Evolutionary conservation across 2,888 invertebrate species (phyloP), one percentile per base, ranked within the genome.

Genomic region (Actias luna): DNA sequence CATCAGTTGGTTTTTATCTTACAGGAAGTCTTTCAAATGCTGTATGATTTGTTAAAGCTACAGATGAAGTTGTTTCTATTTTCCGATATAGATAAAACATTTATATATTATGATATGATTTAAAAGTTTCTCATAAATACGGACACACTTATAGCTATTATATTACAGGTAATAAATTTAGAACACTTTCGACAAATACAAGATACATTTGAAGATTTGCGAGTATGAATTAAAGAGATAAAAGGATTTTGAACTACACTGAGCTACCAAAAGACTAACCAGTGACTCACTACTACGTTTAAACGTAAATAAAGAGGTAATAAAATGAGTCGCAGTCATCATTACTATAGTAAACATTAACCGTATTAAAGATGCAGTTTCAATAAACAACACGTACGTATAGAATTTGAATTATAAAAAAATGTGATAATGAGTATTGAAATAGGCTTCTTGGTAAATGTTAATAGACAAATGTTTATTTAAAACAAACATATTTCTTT

Each of bases 261-360:
- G 29, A 55, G 29, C 29, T 29, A n/a, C 29, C 16, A n/a, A 55
- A 55, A 55, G 27, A 55, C n/a, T 55, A 55, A 55, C 27, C 29
- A 55, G n/a, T 55, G 55, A 55, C 7, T 55, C 55, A 55, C 29
- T 55, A 55, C 55, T 55, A 55, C 55, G 55, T 29, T 55, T 29
- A 55, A n/a, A 55, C 29, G 55, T 55, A 55, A 55, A 55, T 55
- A 55, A 16, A 29, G 29, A 27, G 29, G 55, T 29, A 55, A 55
- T 55, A 55, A 55, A 55, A 55, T 29, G n/a, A 55, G 55, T 55
- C 55, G 14, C 55, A 29, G 55, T n/a, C 29, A 27, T 55, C n/a
- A 16, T 29, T 27, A 22, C 29, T 29, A 55, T 29, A 29, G 55
- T 55, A 55, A 55, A 55, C 29, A 55, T 55, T 27, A 55, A 55